Evolutionary conservation across 2,797 vertebrate genomes (phyloP).

Genomic region (Gila robusta): DNA sequence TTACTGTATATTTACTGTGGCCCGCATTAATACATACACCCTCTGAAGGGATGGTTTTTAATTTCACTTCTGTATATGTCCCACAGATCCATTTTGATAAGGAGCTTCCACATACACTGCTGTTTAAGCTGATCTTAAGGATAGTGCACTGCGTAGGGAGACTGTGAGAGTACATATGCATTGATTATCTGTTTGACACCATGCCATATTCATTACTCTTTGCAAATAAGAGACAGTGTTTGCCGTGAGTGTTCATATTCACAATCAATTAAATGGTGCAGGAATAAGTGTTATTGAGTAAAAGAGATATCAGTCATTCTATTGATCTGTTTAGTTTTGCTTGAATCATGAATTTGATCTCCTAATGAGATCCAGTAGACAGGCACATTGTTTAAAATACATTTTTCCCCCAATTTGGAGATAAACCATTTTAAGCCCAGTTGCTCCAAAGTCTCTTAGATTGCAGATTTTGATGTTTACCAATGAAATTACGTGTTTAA

Average conservation of each 20-base stretch:
- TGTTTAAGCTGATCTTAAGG: conserved; percentile 21
- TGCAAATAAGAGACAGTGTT: conserved; percentile 25
- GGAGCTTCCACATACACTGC: conserved; percentile 34
- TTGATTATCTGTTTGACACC: conserved; percentile 55
- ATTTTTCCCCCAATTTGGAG: background rate
- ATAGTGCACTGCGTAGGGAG: background rate
- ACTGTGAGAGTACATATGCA: conserved; percentile 34
- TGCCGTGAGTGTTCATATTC: conserved; percentile 17
- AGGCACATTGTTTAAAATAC: conserved; percentile 20
- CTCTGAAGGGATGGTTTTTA: conserved; percentile 28
- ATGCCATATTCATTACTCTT: conserved; percentile 38
- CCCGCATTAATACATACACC: conserved; percentile 23
- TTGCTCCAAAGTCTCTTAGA: background rate
- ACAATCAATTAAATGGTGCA: conserved; percentile 36
- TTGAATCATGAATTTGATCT: conserved; percentile 4
- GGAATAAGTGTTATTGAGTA: conserved; percentile 34
- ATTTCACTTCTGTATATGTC: conserved; percentile 40
- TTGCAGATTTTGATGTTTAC: background rate
- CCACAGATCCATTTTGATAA: conserved; percentile 54
- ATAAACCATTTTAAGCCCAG: background rate
- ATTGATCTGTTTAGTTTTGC: conserved; percentile 40
- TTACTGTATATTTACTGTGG: conserved; percentile 27
- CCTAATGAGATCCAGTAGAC: conserved; percentile 25
- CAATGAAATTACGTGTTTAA: background rate
- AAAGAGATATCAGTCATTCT: conserved; percentile 35